Conservation (phyloP, 1,140 invertebrate species). For the Lepidurus couesii region DNA sequence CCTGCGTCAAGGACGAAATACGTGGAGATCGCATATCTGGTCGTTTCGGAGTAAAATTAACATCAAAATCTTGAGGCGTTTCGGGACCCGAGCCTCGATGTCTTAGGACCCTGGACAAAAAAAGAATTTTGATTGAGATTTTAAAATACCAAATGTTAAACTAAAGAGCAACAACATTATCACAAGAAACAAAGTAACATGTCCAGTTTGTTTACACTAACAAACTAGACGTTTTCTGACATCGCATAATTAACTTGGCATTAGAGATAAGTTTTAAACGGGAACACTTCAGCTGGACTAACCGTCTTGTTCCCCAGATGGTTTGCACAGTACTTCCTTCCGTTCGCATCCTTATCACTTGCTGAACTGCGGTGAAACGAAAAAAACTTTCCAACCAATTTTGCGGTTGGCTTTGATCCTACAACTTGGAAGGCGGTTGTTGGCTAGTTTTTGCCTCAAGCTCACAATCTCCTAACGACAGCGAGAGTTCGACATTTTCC, state of each 20-base stretch:
- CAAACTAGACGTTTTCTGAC: no score
- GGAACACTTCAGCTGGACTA: background rate
- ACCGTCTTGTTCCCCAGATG: conserved; percentile 17
- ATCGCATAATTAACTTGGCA: no score
- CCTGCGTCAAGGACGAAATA: background rate
- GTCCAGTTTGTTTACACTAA: background rate
- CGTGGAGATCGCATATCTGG: background rate
- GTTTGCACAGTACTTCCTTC: conserved; percentile 15
- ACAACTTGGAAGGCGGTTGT: background rate
- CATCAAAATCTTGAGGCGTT: background rate
- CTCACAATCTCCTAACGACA: background rate
- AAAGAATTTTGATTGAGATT: background rate
- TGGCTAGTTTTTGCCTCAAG: background rate
- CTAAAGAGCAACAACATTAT: no score
- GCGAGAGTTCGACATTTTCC: background rate
- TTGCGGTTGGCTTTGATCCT: background rate
- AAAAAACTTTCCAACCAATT: background rate
- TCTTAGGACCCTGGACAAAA: background rate
- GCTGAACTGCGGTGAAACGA: background rate
- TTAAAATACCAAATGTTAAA: no score
- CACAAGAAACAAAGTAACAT: background rate
- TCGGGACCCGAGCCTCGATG: background rate
- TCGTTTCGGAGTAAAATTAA: background rate
- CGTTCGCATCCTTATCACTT: conserved; percentile 2
- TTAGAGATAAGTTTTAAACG: no score